These are phyloP conservation scores for Actenoides hombroni DNA, from an alignment of 2,113 vertebrate genomes.

Conservation along the genomic window DNA sequence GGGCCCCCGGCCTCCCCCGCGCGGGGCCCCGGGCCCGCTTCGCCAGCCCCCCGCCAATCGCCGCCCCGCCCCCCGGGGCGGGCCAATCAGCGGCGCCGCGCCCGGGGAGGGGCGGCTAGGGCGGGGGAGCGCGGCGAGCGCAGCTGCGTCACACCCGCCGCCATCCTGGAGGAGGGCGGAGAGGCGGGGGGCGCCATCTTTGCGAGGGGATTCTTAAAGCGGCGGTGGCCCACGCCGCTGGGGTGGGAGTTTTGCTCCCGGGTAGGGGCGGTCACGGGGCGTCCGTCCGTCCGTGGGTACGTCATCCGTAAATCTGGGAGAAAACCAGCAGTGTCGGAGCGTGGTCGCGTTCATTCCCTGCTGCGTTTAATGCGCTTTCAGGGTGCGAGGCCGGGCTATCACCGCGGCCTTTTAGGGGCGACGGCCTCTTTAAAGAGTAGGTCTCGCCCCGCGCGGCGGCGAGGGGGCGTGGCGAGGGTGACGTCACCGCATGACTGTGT, in stretches of 20 bases:
- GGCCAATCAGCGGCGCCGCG: not conserved
- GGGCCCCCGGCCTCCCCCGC: not conserved
- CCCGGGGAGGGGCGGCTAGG: not conserved
- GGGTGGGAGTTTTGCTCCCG: fast-evolving
- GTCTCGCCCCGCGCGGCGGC: not conserved
- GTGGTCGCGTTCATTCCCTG: fast-evolving
- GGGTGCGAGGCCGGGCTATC: fast-evolving
- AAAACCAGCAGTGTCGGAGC: fast-evolving
- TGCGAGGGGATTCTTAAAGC: not conserved
- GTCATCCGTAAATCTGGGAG: fast-evolving
- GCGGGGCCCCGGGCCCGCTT: fast-evolving
- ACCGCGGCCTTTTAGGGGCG: not conserved
- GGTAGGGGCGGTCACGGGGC: fast-evolving
- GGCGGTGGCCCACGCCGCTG: fast-evolving
- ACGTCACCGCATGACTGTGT: conserved; percentile 81
- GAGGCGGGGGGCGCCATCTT: not conserved
- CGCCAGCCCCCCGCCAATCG: not conserved
- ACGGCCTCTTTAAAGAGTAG: not conserved
- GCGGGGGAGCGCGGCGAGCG: not conserved
- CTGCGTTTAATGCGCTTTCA: fast-evolving
- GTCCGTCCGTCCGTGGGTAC: too few relatives aligned
- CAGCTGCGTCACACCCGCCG: not conserved
- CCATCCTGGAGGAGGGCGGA: not conserved
- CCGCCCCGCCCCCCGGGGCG: not conserved
- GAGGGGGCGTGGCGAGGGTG: not conserved